phyloP scores from a whole-genome alignment of 2,888 invertebrate species.

The Trissonchulus latispiculum region DNA sequence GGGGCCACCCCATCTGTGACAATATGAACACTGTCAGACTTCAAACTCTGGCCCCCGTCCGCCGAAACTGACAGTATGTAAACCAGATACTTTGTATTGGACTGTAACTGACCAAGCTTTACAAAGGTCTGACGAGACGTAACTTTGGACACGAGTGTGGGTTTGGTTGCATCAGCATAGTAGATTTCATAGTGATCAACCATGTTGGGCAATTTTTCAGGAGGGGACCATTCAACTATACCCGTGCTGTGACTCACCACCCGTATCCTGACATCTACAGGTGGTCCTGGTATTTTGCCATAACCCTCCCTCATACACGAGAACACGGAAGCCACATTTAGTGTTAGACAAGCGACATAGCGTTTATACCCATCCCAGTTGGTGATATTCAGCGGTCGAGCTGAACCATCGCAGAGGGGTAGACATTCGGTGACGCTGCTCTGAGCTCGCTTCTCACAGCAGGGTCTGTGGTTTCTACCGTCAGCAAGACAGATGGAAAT shows the following conservation, averaged over 20 bases:
- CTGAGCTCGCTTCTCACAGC: constrained; percentile 31
- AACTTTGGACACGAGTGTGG: neutral
- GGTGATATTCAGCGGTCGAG: neutral
- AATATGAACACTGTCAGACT: constrained; percentile 26
- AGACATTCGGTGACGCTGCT: constrained; percentile 29
- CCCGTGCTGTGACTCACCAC: neutral
- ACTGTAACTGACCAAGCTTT: constrained; percentile 17
- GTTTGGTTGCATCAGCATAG: neutral
- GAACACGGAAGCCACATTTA: constrained; percentile 35
- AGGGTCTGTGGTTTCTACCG: constrained; percentile 35
- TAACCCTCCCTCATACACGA: constrained; percentile 33
- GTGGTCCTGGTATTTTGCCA: constrained; percentile 30
- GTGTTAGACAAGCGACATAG: constrained; percentile 32
- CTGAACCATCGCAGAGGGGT: constrained; percentile 33
- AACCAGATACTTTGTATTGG: constrained; percentile 24
- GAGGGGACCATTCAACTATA: neutral
- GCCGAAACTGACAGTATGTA: constrained; percentile 26
- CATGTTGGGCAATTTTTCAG: constrained; percentile 6
- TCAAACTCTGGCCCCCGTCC: constrained; percentile 20
- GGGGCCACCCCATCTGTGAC: constrained; percentile 19
- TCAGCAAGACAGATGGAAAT: constrained; percentile 35
- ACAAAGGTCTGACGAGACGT: constrained; percentile 13
- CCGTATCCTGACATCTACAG: constrained; percentile 21
- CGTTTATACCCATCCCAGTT: constrained; percentile 24
- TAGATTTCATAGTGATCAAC: neutral